Evolutionary conservation across 2,888 invertebrate species (phyloP).

Genomic region (Tiphia femorata): DNA sequence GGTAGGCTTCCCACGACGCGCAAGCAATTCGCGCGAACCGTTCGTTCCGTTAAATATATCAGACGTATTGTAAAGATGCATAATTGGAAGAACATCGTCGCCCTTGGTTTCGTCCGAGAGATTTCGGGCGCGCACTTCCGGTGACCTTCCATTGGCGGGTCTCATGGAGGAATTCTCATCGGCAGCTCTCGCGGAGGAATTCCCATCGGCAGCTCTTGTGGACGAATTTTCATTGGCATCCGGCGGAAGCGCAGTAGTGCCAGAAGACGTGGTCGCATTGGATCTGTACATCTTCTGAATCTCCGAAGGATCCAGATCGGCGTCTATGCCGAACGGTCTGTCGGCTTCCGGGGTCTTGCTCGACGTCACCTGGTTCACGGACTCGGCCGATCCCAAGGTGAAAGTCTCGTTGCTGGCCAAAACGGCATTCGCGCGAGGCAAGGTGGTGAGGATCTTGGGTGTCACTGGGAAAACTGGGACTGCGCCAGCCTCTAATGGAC

Average conservation of each 20-base stretch:
- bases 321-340: conserved; percentile 43
- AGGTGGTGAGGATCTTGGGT: conserved; percentile 40
- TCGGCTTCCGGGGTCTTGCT: conserved; percentile 26
- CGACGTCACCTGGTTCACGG: conserved; percentile 16
- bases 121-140: conserved; percentile 59
- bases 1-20: conserved; percentile 6
- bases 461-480: conserved; percentile 53
- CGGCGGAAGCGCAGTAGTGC: background rate
- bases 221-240: conserved; percentile 33
- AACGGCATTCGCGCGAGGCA: conserved; percentile 12
- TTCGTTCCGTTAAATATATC: conserved; percentile 60
- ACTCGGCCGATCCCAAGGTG: conserved; percentile 24
- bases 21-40: conserved; percentile 12
- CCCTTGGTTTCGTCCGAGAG: conserved; percentile 58
- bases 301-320: conserved; percentile 60
- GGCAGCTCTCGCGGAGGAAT: conserved; percentile 8
- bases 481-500: too few relatives aligned
- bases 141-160: conserved; percentile 51
- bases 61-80: conserved; percentile 65
- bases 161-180: conserved; percentile 9
- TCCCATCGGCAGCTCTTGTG: conserved; percentile 17
- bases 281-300: conserved; percentile 63
- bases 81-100: conserved; percentile 64
- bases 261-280: conserved; percentile 12
- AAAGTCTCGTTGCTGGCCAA: conserved; percentile 25